Conservation (phyloP, 2,113 vertebrate species). For the Malurus cyaneus region DNA sequence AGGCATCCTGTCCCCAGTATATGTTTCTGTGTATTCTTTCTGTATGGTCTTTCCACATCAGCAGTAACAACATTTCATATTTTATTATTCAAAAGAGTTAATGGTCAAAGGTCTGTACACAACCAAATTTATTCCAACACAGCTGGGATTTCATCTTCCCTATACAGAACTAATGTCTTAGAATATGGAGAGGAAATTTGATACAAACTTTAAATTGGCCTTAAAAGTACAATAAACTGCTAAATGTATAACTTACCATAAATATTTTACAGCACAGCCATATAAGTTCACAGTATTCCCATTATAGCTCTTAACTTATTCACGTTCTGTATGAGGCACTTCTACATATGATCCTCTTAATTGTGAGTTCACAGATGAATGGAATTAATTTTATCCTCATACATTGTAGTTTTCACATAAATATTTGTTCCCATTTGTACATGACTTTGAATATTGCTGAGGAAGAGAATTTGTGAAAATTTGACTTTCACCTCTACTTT, state of each 20-base stretch:
- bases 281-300: background rate
- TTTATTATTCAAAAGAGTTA: background rate
- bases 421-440: background rate
- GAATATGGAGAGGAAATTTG: background rate
- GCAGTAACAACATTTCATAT: background rate
- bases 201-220: background rate
- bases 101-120: background rate
- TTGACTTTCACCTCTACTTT: background rate
- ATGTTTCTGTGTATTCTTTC: background rate
- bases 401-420: background rate
- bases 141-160: background rate
- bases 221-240: background rate
- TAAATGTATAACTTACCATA: background rate
- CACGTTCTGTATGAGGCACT: background rate
- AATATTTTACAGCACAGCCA: background rate
- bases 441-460: background rate
- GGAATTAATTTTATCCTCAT: slow-evolving; percentile 2
- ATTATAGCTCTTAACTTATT: background rate
- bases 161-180: background rate
- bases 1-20: background rate
- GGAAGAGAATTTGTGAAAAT: background rate
- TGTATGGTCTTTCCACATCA: background rate
- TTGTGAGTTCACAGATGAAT: background rate
- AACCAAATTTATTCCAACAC: background rate
- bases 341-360: background rate